Conservation (phyloP, 2,797 vertebrate genomes). For the Stomatorhinus walkeri region DNA sequence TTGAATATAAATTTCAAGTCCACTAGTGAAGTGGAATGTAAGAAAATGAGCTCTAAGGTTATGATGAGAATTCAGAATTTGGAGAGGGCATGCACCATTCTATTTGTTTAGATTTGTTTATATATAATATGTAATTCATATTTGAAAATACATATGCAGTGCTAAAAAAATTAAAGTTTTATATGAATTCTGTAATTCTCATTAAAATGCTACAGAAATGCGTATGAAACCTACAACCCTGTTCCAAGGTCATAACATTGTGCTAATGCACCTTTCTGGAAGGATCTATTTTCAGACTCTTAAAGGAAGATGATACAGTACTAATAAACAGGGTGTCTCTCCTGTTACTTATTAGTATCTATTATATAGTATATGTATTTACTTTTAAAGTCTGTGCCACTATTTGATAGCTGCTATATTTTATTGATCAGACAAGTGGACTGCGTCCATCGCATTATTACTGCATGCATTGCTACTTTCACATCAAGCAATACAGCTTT, state of each 20-base stretch:
- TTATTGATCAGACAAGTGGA: not conserved
- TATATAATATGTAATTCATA: not conserved
- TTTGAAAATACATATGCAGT: not conserved
- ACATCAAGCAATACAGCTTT: not conserved
- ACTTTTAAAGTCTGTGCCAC: not conserved
- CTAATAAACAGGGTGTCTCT: not conserved
- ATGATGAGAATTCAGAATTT: not conserved
- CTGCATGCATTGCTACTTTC: not conserved
- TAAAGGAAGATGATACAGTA: not conserved
- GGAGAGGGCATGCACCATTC: not conserved
- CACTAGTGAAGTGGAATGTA: not conserved
- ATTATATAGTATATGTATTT: not conserved
- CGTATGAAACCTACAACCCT: not conserved
- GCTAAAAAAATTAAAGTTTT: not conserved
- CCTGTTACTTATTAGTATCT: not conserved
- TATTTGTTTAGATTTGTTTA: not conserved
- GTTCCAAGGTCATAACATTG: not conserved
- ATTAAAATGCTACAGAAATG: not conserved
- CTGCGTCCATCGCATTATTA: not conserved
- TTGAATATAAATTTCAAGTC: constrained; percentile 14
- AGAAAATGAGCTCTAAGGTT: not conserved
- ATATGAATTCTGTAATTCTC: not conserved
- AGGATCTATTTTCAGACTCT: not conserved
- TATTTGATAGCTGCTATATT: not conserved
- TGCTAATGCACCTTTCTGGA: not conserved